Conservation (phyloP, 1,140 invertebrate genomes). For the Drosophila bocqueti region DNA sequence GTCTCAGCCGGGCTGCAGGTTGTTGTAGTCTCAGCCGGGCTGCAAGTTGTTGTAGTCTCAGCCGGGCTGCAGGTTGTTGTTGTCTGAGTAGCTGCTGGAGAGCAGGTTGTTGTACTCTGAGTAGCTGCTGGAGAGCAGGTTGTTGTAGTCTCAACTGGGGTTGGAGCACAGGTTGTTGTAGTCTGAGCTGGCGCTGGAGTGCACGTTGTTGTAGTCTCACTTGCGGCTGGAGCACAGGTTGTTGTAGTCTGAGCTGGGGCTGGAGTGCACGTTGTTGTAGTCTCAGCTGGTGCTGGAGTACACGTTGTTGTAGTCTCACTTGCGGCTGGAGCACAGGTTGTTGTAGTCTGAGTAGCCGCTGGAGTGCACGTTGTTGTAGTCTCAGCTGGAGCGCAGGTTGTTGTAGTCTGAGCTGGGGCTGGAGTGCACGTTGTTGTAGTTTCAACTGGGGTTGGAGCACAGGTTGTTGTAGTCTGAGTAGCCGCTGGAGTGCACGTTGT, state of each 20-base stretch:
- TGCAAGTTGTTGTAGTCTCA: slow-evolving; percentile 7
- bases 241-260: not conserved
- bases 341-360: not conserved
- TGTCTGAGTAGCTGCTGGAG: not conserved
- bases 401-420: not conserved
- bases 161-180: not conserved
- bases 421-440: slow-evolving; percentile 11
- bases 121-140: not conserved
- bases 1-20: not conserved
- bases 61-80: not conserved
- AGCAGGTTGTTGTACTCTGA: not conserved
- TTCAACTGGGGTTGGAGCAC: not conserved
- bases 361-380: slow-evolving; percentile 11
- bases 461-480: not conserved
- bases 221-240: slow-evolving; percentile 6
- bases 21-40: not conserved
- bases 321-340: slow-evolving; percentile 2
- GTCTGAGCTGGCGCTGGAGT: no score
- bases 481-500: not conserved
- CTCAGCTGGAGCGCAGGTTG: not conserved
- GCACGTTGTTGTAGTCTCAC: not conserved
- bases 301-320: slow-evolving; percentile 4
- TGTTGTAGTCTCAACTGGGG: not conserved
- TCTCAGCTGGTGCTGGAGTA: not conserved
- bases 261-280: slow-evolving; percentile 7